These are phyloP conservation scores for Nomada flava DNA, from an alignment of 2,888 invertebrate genomes.

Conservation along the genomic window DNA sequence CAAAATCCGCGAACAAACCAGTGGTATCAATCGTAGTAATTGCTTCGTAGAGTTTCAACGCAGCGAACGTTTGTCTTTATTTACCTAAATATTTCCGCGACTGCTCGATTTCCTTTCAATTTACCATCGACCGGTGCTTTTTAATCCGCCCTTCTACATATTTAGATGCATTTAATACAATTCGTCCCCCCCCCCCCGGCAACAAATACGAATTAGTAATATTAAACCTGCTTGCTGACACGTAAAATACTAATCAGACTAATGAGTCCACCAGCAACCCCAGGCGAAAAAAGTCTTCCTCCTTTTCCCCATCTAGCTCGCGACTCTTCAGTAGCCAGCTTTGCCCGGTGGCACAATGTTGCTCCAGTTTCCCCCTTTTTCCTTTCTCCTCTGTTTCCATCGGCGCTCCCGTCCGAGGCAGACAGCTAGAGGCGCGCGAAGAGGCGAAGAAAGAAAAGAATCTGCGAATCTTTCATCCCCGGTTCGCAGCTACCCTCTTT, in stretches of 20 bases:
- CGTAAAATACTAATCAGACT: conserved; percentile 9
- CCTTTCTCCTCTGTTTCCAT: background rate
- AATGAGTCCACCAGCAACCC: background rate
- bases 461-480: conserved; percentile 28
- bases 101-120: too few relatives aligned
- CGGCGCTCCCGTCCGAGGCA: background rate
- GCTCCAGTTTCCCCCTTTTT: conserved; percentile 3
- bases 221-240: background rate
- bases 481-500: conserved; percentile 16
- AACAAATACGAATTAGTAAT: background rate
- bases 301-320: background rate
- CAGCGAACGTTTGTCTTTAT: too few relatives aligned
- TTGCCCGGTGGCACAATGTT: conserved; percentile 23
- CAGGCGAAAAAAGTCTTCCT: background rate
- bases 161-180: too few relatives aligned
- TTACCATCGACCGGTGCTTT: too few relatives aligned
- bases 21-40: background rate
- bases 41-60: too few relatives aligned
- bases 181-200: too few relatives aligned
- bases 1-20: background rate
- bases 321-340: background rate
- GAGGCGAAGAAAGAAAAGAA: conserved; percentile 21
- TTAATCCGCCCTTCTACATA: too few relatives aligned
- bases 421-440: background rate
- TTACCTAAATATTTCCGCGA: too few relatives aligned